Conservation (phyloP, 2,888 invertebrate species). For the Ophion obscuratus region DNA sequence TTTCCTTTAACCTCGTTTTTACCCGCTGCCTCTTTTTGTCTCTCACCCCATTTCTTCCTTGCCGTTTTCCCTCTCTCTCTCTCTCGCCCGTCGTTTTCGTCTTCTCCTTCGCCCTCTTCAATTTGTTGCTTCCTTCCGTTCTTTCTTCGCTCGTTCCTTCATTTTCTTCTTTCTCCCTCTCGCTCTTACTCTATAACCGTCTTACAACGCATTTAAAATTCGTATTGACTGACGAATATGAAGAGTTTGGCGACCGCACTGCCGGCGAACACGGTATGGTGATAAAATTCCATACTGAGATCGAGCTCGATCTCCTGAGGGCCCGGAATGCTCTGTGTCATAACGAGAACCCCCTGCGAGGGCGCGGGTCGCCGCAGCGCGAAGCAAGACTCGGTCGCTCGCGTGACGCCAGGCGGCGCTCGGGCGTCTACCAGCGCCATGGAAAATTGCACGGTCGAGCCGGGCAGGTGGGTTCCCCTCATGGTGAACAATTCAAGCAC, state of each 20-base stretch:
- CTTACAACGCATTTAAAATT: conserved; percentile 86
- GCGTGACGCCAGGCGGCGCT: conserved; percentile 87
- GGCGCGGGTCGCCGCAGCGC: conserved; percentile 84
- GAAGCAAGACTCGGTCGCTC: conserved; percentile 87
- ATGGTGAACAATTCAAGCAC: conserved; percentile 94
- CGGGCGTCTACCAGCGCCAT: conserved; percentile 89
- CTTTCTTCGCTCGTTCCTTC: not conserved
- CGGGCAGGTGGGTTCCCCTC: conserved; percentile 91
- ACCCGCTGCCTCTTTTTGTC: too few relatives aligned
- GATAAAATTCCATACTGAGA: conserved; percentile 93
- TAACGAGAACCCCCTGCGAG: conserved; percentile 91
- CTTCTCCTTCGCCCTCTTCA: too few relatives aligned
- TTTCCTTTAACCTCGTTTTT: too few relatives aligned
- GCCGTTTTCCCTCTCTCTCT: not conserved
- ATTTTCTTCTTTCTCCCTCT: not conserved
- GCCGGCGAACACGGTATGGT: conserved; percentile 90
- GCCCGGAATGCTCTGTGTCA: conserved; percentile 91
- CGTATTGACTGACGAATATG: conserved; percentile 93
- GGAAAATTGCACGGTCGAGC: conserved; percentile 90
- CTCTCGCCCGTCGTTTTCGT: not conserved
- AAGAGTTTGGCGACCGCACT: conserved; percentile 94
- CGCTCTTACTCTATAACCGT: not conserved
- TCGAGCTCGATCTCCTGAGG: conserved; percentile 96
- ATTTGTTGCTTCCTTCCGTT: too few relatives aligned
- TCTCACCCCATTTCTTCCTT: not conserved